Base-by-base conservation (phyloP, 2,797 vertebrate genomes). In the Alcedo quadribrachys region DNA sequence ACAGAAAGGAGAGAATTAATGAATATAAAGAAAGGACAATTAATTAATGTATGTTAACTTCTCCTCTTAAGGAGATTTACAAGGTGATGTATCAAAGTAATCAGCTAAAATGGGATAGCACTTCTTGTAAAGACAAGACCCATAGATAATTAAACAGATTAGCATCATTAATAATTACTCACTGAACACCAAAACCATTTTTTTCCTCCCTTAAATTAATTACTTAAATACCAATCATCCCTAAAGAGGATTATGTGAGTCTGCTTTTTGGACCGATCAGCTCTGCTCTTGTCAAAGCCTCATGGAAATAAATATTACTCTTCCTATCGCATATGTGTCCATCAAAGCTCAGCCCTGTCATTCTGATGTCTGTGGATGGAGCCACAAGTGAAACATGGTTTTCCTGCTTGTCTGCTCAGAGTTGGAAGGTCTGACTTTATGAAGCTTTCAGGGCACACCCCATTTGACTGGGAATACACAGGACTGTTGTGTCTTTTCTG, bases 61-160 rank as follows among this genome's bases (percentile, higher is more conserved):
- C 42, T 86, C 65, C 73, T 63, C 27, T 77, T 79, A 82, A 67
- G 40, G 33, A 92, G 78, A 93, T 84, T 70, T 88, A 85, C 54
- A 84, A 78, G 67, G 35, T 88, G 66, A 83, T 55, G 22, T 48
- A 80, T 90, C 63, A 77, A 84, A 93, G 57, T 65, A 84, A 95
- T 70, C 48, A 80, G 67, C 30, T 81, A 94, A 92, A 92, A 93
- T 57, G 69, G 76, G 55, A 67, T 20, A 83, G 73, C 73, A 69
- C 28, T 87, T 92, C 74, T 77, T 55, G 55, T 73, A 78, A 79
- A 83, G 66, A 66, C 60, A 91, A 83, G 80, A 91, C 35, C 9
- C 43, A 73, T 11, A 90, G 48, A 88, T 88, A 91, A 93, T 89
- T 88, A 73, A 85, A 85, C 67, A 93, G 77, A 96, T 92, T 84